These are phyloP conservation scores for Phoeniculus purpureus DNA, from an alignment of 2,797 vertebrate species.

Conservation along the genomic window DNA sequence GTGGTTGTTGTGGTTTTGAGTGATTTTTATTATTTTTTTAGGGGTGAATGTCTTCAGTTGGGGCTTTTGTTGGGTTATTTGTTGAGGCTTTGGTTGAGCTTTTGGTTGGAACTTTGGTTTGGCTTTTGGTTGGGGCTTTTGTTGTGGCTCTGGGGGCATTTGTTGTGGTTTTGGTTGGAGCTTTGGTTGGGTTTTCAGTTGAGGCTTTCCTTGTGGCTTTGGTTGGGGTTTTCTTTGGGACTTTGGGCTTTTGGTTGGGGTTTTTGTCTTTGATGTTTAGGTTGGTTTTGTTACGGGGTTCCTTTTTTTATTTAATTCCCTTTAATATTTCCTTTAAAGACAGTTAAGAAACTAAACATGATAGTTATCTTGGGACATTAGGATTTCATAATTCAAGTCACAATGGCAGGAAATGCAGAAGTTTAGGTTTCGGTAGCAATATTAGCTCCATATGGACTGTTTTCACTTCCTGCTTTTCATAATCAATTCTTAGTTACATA, in stretches of 20 bases:
- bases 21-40: neutral
- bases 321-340: constrained; percentile 50
- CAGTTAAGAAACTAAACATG: constrained; percentile 28
- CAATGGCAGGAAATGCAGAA: constrained; percentile 60
- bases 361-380: constrained; percentile 23
- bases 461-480: constrained; percentile 57
- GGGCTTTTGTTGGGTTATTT: neutral
- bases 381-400: constrained; percentile 29
- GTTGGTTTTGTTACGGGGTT: neutral
- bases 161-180: too few relatives aligned
- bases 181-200: too few relatives aligned
- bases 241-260: neutral
- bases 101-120: too few relatives aligned
- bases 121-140: neutral
- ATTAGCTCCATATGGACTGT: constrained; percentile 46
- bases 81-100: too few relatives aligned
- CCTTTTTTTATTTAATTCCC: neutral
- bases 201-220: too few relatives aligned
- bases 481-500: constrained; percentile 29
- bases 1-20: neutral
- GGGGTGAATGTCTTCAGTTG: neutral
- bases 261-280: neutral
- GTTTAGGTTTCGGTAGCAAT: constrained; percentile 56
- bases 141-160: too few relatives aligned
- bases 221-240: too few relatives aligned